A percentile compares a stretch with the other conserved stretches of the same genome.
phyloP scores from a whole-genome alignment of 1,140 invertebrate genomes.

The Drosophila nigromelanica region DNA sequence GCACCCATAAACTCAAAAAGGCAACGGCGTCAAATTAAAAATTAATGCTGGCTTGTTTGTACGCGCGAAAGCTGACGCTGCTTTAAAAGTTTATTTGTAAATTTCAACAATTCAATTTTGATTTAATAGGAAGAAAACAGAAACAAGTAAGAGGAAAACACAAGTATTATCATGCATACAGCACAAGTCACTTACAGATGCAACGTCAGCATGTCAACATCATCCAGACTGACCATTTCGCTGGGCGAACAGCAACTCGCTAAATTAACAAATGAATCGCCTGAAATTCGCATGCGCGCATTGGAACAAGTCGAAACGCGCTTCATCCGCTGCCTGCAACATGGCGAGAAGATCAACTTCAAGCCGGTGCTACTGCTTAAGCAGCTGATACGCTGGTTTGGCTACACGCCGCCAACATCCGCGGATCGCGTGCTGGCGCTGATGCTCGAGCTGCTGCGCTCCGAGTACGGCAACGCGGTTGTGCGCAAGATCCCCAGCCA shows the following conservation, averaged over 20 bases:
- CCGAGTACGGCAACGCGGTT: constrained; percentile 47
- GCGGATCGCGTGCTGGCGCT: constrained; percentile 60
- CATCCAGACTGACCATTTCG: constrained; percentile 2
- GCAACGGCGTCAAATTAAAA: constrained; percentile 3
- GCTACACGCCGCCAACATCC: constrained; percentile 33
- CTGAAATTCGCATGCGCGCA: constrained; percentile 76
- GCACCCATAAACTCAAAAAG: constrained; percentile 1
- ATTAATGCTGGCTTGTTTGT: constrained; percentile 15
- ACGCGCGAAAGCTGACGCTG: constrained; percentile 14
- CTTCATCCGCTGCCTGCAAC: constrained; percentile 52
- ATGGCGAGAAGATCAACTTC: constrained; percentile 49
- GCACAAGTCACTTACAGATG: constrained; percentile 4
- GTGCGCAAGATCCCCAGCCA: constrained; percentile 47
- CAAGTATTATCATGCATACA: background rate
- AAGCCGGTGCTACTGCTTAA: constrained; percentile 66
- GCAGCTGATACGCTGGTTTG: constrained; percentile 80
- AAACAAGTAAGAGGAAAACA: background rate
- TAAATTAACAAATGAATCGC: constrained; percentile 63
- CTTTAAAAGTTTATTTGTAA: constrained; percentile 7
- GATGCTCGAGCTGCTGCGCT: constrained; percentile 62
- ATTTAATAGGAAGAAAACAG: background rate
- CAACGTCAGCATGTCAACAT: constrained; percentile 27
- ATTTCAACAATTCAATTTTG: background rate
- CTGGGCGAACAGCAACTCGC: constrained; percentile 39
- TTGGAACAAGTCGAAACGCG: constrained; percentile 66